A percentile compares a stretch with the other conserved stretches of the same genome.
These are phyloP conservation scores for Esperia sulphurella DNA, from an alignment of 2,888 invertebrate species.

Conservation along the genomic window DNA sequence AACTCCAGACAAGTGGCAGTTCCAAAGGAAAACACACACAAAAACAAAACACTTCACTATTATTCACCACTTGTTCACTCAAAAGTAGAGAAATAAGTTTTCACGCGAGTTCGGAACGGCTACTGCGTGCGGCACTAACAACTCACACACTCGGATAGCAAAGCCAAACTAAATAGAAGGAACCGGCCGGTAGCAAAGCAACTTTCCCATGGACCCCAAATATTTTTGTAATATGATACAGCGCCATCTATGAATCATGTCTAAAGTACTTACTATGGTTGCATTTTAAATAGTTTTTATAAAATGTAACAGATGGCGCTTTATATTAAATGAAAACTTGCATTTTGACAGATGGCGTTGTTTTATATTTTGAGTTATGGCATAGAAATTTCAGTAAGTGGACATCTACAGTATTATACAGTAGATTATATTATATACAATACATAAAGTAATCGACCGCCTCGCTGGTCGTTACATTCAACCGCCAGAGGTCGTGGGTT, in stretches of 20 bases:
- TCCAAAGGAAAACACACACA: conserved; percentile 34
- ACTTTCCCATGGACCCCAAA: conserved; percentile 16
- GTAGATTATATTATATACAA: too few relatives aligned
- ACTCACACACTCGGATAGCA: conserved; percentile 37
- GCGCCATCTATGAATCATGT: conserved; percentile 16
- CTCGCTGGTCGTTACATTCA: too few relatives aligned
- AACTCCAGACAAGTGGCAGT: conserved; percentile 24
- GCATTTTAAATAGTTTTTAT: not conserved
- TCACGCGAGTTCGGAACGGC: conserved; percentile 52
- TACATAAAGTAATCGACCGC: too few relatives aligned
- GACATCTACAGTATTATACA: too few relatives aligned
- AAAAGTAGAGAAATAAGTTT: conserved; percentile 57
- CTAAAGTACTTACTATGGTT: not conserved
- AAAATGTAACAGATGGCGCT: not conserved
- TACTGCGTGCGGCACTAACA: conserved; percentile 31
- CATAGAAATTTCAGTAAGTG: too few relatives aligned
- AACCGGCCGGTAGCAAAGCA: conserved; percentile 16
- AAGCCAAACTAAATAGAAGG: conserved; percentile 51
- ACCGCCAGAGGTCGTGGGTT: too few relatives aligned
- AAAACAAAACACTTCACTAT: conserved; percentile 39
- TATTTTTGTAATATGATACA: conserved; percentile 1
- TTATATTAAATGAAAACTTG: not conserved
- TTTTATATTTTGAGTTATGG: too few relatives aligned
- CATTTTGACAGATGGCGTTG: not conserved
- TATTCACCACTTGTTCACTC: conserved; percentile 39